A percentile compares a stretch with the other conserved stretches of the same genome.
Evolutionary conservation across 2,888 invertebrate genomes (phyloP).

Genomic region (Disparrhopalites patrizii): DNA sequence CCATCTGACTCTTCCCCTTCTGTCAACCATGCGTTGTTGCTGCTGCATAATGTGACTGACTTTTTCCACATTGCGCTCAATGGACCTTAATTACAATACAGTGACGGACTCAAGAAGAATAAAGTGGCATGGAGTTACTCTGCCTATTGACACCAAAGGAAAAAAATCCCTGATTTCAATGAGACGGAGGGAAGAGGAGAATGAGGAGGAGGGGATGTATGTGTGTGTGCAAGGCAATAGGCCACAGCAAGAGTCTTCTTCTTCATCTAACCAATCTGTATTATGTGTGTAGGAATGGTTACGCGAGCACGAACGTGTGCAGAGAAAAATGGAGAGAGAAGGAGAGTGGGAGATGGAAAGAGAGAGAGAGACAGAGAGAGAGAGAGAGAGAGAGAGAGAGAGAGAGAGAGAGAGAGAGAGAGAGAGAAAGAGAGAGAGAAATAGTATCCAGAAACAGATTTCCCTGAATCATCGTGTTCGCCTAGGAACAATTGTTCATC

Average conservation of each 20-base stretch:
- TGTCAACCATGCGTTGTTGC: slow-evolving; percentile 1
- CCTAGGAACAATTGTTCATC: slow-evolving; percentile 41
- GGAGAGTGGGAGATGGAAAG: too few species aligned
- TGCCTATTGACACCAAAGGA: slow-evolving; percentile 7
- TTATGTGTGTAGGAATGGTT: too few species aligned
- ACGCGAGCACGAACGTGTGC: too few species aligned
- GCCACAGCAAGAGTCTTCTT: too few species aligned
- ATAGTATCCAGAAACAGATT: slow-evolving; percentile 15
- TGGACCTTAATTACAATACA: slow-evolving; percentile 28
- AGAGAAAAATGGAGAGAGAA: too few species aligned
- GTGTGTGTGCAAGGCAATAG: too few species aligned
- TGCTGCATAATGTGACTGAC: not conserved
- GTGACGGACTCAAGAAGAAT: slow-evolving; percentile 15
- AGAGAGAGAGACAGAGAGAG: too few species aligned
- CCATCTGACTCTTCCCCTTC: too few species aligned
- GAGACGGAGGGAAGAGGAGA: slow-evolving; percentile 1
- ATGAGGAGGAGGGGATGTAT: too few species aligned
- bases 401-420: too few species aligned
- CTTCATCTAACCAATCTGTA: not conserved
- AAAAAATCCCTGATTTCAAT: slow-evolving; percentile 4
- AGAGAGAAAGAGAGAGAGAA: too few species aligned
- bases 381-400: too few species aligned
- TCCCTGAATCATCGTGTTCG: slow-evolving; percentile 39
- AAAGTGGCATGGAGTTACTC: slow-evolving; percentile 15
- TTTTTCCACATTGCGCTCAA: slow-evolving; percentile 23